phyloP scores from a whole-genome alignment of 1,140 invertebrate genomes.

The Apis cerana region DNA sequence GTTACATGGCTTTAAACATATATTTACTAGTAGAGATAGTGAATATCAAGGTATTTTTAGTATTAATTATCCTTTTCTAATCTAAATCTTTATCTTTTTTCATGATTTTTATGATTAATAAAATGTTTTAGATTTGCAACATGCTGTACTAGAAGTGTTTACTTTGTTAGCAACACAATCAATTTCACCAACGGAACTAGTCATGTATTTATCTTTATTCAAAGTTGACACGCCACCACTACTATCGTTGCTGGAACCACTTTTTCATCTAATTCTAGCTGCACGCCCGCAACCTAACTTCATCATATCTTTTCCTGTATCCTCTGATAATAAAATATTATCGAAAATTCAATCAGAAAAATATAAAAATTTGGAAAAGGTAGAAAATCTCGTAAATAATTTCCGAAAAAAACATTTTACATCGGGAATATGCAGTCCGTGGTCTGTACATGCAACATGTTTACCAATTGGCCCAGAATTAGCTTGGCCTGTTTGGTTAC shows the following conservation, averaged over 20 bases:
- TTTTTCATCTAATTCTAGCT: constrained; percentile 79
- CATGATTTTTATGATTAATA: constrained; percentile 6
- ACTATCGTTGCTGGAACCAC: constrained; percentile 80
- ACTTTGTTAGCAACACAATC: constrained; percentile 82
- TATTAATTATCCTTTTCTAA: background rate
- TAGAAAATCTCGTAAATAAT: constrained; percentile 73
- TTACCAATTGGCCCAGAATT: constrained; percentile 81
- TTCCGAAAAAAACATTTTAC: constrained; percentile 73
- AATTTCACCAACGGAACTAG: constrained; percentile 82
- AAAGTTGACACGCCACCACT: constrained; percentile 81
- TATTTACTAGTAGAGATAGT: constrained; percentile 69
- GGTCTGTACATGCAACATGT: constrained; percentile 80
- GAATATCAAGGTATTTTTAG: constrained; percentile 68
- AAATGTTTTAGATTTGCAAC: constrained; percentile 82
- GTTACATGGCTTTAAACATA: constrained; percentile 75
- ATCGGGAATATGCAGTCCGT: constrained; percentile 78
- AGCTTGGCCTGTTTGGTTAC: constrained; percentile 83
- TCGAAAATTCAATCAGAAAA: constrained; percentile 52
- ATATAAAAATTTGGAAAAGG: constrained; percentile 72
- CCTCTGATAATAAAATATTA: constrained; percentile 16
- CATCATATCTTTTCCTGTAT: constrained; percentile 82
- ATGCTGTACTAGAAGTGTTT: constrained; percentile 83
- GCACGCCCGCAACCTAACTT: constrained; percentile 82
- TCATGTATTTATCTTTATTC: constrained; percentile 82
- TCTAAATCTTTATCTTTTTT: background rate